Base-by-base conservation (phyloP, 2,888 invertebrate genomes). In the Cotesia congregata region DNA sequence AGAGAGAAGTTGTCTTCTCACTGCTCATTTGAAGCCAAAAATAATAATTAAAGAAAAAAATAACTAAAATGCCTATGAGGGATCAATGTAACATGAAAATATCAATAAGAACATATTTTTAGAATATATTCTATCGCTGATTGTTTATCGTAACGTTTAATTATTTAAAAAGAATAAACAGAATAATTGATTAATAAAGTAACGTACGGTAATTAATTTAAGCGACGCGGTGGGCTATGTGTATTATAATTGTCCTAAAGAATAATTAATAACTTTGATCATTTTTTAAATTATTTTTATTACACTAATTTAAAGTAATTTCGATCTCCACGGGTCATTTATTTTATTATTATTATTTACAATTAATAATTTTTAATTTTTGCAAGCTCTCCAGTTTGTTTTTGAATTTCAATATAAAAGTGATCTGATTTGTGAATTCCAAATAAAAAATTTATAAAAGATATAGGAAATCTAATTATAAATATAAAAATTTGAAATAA, bases 51-150 rank as follows among this genome's bases (percentile, higher is more conserved):
- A 74, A 77, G 74, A 80, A 77, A 78, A 71, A 75, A 75, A 78
- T 79, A n/a, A 80, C 79, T 74, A 78, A 80, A 79, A 81, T 80
- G 81, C 84, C 85, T 87, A 86, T 80, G 84, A 85, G 87, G 87
- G 87, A 87, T 85, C 87, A 87, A 87, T 84, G 83, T 84, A 83
- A 84, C 83, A 83, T 83, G 82, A 83, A 81, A 83, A 87, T 86
- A 87, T 87, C 86, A 86, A 85, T 83, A 84, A 83, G 83, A 85
- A 87, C 86, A 87, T 87, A 87, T 87, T 87, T 87, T 87, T 87
- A 85, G 86, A 87, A 75, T 84, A 83, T 86, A 85, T 86, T 86
- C 83, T 85, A 85, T 85, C 80, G 77, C 74, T 72, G 68, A 75
- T 73, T 71, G 71, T 78, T 75, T 77, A 79, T 76, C 60, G 74